A percentile compares a stretch with the other conserved stretches of the same genome.
Conservation (phyloP, 1,140 invertebrate species). For the Diprion similis region DNA sequence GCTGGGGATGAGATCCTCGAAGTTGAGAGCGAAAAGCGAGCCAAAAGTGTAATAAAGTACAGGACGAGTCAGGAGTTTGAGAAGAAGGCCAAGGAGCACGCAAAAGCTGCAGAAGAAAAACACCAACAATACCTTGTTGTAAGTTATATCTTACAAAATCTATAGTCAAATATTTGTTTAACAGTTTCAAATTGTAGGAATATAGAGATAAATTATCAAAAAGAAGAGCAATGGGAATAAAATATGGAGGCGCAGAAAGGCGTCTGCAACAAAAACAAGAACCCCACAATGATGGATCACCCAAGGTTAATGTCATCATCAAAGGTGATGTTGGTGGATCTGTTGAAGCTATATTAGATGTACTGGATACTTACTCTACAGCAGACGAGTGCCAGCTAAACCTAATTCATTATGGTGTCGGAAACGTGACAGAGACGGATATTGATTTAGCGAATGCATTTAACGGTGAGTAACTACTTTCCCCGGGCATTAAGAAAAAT, state of each 20-base stretch:
- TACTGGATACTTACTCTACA: conserved; percentile 86
- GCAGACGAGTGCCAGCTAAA: conserved; percentile 79
- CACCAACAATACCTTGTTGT: conserved; percentile 69
- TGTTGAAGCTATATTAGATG: conserved; percentile 92
- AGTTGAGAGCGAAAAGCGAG: conserved; percentile 79
- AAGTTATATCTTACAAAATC: conserved; percentile 20
- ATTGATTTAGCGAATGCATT: conserved; percentile 87
- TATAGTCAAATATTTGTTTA: not conserved
- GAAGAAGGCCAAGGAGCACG: conserved; percentile 68
- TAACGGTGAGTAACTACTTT: conserved; percentile 62
- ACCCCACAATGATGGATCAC: conserved; percentile 52
- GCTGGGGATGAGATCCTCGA: conserved; percentile 89
- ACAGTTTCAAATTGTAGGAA: conserved; percentile 46
- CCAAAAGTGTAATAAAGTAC: conserved; percentile 72
- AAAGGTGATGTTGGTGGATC: conserved; percentile 88
- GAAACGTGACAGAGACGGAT: conserved; percentile 82
- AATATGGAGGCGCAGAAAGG: conserved; percentile 51
- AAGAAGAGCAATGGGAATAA: conserved; percentile 69
- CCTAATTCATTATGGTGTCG: conserved; percentile 90
- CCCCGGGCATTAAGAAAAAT: conserved; percentile 10
- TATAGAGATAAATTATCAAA: conserved; percentile 73
- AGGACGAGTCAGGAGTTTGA: conserved; percentile 65
- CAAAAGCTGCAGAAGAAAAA: conserved; percentile 71
- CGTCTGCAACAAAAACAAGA: conserved; percentile 69
- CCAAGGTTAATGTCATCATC: conserved; percentile 66